Base-by-base conservation (phyloP, 1,140 invertebrate species). In the Drosophila athabasca region DNA sequence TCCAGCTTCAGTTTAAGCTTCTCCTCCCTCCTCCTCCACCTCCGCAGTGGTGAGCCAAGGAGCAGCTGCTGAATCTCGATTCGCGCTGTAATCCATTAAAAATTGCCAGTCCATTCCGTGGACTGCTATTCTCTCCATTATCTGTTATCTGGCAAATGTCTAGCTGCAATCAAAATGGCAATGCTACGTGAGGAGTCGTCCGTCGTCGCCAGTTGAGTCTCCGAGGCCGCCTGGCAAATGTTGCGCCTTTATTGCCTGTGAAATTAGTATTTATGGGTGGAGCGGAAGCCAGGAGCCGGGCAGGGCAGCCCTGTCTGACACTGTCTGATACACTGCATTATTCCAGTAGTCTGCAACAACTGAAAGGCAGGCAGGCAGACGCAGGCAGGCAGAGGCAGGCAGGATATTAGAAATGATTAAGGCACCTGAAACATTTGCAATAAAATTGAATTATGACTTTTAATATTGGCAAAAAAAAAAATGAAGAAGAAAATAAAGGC, bases 401-500 rank as follows among this genome's bases (percentile, higher is more conserved):
- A 90, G 84, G 89, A 90, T 90, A 90, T 90, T 90, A 90, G 84
- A 81, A 80, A 81, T 87, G 84, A 90, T 90, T 83, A 90, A 84
- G 76, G 70, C 81, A 90, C 84, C 80, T 85, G 83, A 89, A 90
- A 87, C 75, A 90, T 83, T 90, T 80, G 90, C 85, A 90, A 91
- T 91, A 91, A 91, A 91, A 91, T 91, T 91, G 90, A 91, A 90
- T 91, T 91, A 91, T 91, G 85, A 79, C 89, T 84, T 81, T 90
- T 75, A 82, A 80, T 89, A 80, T 89, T 90, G 81, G 83, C 83
- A 75, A 43, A 58, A 55, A 17, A 41, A 13, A 19, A 44, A 39
- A 48, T 24, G 64, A n/a, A 22, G 17, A 43, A 48, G 62, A 41
- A 35, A 24, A 54, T 24, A 8, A n/a, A 49, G 6, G 43, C 22